phyloP scores from a whole-genome alignment of 2,797 vertebrate genomes.

The Saguinus oedipus region DNA sequence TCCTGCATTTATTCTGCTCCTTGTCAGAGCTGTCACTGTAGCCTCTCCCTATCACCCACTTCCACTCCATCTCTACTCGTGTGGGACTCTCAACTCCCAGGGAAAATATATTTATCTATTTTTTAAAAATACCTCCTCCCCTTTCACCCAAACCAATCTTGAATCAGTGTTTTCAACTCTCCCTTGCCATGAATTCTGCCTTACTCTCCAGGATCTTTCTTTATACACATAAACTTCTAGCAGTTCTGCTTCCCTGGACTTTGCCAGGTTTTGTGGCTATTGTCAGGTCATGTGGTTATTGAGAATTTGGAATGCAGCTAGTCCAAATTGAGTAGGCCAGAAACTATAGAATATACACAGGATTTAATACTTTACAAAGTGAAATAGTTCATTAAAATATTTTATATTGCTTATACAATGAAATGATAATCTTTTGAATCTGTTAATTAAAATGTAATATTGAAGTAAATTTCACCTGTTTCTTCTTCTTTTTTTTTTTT shows the following conservation, averaged over 20 bases:
- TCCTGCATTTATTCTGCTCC: background rate
- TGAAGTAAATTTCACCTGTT: background rate
- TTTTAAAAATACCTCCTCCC: background rate
- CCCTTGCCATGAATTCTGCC: background rate
- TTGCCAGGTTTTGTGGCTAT: background rate
- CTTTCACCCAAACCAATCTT: background rate
- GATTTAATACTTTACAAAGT: background rate
- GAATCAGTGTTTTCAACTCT: background rate
- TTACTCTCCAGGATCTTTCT: background rate
- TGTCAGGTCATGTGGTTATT: background rate
- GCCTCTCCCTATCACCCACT: background rate
- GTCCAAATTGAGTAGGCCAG: background rate
- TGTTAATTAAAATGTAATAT: background rate
- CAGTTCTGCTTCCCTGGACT: background rate
- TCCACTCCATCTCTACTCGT: background rate
- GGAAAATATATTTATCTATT: background rate
- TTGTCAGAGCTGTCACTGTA: background rate
- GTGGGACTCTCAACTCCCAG: background rate
- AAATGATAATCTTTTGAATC: background rate
- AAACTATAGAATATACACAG: background rate
- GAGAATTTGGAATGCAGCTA: background rate
- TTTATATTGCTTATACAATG: background rate
- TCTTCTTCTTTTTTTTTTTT: background rate
- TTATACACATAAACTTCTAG: background rate
- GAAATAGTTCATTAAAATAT: constrained; percentile 13